phyloP scores from a whole-genome alignment of 1,140 invertebrate genomes.

The Subanguina moxae region DNA sequence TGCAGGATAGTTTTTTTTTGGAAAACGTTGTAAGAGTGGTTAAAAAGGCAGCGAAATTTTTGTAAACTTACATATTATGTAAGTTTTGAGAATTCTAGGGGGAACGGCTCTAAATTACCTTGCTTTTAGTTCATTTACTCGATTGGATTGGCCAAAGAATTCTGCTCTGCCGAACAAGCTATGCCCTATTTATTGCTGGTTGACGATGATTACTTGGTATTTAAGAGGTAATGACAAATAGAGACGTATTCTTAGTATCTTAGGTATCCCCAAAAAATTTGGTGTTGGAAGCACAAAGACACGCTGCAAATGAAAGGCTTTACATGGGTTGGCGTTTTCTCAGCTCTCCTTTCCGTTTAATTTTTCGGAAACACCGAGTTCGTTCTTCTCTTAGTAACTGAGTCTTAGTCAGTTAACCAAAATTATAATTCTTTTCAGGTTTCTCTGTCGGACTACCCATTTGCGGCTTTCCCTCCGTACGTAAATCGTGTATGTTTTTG shows the following conservation, averaged over 20 bases:
- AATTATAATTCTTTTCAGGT: neutral
- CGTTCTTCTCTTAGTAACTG: neutral
- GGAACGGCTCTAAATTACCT: too few relatives aligned
- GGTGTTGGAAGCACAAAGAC: neutral
- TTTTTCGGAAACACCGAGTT: neutral
- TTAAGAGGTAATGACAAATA: too few relatives aligned
- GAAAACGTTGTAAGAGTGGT: too few relatives aligned
- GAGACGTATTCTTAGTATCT: too few relatives aligned
- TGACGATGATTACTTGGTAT: conserved; percentile 42
- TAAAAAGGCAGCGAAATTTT: too few relatives aligned
- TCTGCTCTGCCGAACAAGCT: conserved; percentile 21
- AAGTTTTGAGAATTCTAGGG: too few relatives aligned
- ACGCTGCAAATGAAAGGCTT: neutral
- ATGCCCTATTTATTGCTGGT: conserved; percentile 42
- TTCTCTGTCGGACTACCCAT: neutral
- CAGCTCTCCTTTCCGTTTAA: neutral
- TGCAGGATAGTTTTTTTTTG: too few relatives aligned
- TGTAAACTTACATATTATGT: too few relatives aligned
- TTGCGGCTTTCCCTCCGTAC: neutral
- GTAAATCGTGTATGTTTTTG: too few relatives aligned
- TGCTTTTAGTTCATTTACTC: conserved; percentile 39
- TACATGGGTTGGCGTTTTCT: conserved; percentile 5
- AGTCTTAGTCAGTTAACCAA: neutral
- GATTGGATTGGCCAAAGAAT: conserved; percentile 31
- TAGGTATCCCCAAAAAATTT: neutral